phyloP scores from a whole-genome alignment of 1,140 invertebrate species.

The Phthorimaea operculella region DNA sequence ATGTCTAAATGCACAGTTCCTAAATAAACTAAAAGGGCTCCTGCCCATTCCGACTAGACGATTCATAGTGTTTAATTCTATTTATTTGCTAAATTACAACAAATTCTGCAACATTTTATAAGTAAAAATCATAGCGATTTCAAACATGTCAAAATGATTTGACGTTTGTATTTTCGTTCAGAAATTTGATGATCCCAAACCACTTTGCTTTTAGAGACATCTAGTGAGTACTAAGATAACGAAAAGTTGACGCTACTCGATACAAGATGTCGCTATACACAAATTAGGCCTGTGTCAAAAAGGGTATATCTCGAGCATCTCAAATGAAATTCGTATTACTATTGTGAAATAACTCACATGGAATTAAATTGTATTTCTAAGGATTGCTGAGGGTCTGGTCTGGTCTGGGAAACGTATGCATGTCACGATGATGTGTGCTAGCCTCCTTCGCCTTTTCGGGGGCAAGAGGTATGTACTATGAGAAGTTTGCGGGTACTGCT shows the following conservation, averaged over 20 bases:
- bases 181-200: neutral
- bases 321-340: no score
- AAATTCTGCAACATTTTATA: neutral
- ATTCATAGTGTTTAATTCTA: slow-evolving; percentile 38
- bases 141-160: neutral
- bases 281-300: no score
- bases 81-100: slow-evolving; percentile 5
- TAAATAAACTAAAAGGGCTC: slow-evolving; percentile 29
- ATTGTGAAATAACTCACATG: no score
- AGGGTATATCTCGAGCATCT: no score
- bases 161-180: neutral
- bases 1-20: slow-evolving; percentile 22
- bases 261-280: neutral
- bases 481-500: no score
- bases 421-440: no score
- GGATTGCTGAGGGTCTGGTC: no score
- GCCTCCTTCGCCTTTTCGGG: no score
- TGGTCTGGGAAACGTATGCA: no score
- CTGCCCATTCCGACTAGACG: slow-evolving; percentile 35
- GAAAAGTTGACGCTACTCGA: neutral
- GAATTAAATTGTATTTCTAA: no score
- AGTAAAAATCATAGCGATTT: neutral
- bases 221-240: neutral
- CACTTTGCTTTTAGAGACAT: neutral
- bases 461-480: no score